Base-by-base conservation (phyloP, 2,113 vertebrate species). In the Andinoacara biseriatus region DNA sequence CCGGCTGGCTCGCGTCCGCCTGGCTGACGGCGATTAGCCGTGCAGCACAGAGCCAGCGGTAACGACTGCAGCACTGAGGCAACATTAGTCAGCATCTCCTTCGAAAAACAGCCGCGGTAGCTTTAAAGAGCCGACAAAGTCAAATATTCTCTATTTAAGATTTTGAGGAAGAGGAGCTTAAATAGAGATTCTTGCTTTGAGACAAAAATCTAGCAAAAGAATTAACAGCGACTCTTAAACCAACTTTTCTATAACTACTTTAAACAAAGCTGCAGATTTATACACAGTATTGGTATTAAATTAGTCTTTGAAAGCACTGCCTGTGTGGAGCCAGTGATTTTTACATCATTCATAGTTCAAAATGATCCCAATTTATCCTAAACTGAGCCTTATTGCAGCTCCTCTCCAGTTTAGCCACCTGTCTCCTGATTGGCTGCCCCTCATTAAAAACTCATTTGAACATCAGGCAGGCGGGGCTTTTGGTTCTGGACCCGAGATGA, bases 301-400 rank as follows among this genome's bases (percentile, higher is more conserved):
- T 14, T n/a, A n/a, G n/a, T n/a, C n/a, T n/a, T n/a, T n/a, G n/a
- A n/a, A 49, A 52, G 5, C 15, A 46, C 1, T n/a, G 24, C 15
- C 13, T 72, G 49, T 20, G 20, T 69, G 65, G 15, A 49, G 15
- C 5, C 26, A 31, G 8, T 72, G 43, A 0, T 18, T 15, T 69
- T 49, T 49, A 24, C 63, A 40, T 29, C 29, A 72, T 52, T 72
- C 43, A 52, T 20, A 49, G 17, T 52, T 72, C 20, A 52, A 72
- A 52, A 31, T 3, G 31, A 5, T 0, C 10, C 10, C 26, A 0
- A 0, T 31, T 52, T 6, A 72, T 72, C 10, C 7, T 31, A 72
- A 31, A 72, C 26, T 72, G 17, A 26, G 17, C 24, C 9, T 69
- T 11, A 8, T 18, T 7, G 26, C 14, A 49, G 63, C 40, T 17